Conservation (phyloP, 2,797 vertebrate genomes). For the Cossypha dichroa region DNA sequence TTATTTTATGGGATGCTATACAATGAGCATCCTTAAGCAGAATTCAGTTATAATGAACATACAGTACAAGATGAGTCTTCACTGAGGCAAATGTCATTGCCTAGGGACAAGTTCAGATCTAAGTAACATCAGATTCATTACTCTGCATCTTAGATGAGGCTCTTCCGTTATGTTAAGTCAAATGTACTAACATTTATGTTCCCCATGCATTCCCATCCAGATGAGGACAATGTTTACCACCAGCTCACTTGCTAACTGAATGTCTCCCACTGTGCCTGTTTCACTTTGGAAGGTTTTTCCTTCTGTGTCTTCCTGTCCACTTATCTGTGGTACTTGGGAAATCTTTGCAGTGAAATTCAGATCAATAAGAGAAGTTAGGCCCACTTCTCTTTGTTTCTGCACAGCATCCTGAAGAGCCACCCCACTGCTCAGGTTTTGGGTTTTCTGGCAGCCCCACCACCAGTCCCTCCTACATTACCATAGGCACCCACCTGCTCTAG, state of each 20-base stretch:
- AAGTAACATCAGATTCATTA: conserved; percentile 14
- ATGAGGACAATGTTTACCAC: not conserved
- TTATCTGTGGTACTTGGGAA: not conserved
- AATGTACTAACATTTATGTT: not conserved
- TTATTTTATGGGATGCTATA: conserved; percentile 24
- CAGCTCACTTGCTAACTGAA: not conserved
- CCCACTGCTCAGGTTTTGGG: not conserved
- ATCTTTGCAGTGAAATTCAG: not conserved
- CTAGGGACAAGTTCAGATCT: conserved; percentile 1
- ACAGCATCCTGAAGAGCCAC: not conserved
- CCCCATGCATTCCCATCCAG: not conserved
- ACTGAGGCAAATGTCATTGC: not conserved
- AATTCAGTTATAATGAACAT: conserved; percentile 14
- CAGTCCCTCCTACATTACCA: not conserved
- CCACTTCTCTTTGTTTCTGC: not conserved
- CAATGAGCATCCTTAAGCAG: not conserved
- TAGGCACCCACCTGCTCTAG: not conserved
- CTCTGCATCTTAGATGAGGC: not conserved
- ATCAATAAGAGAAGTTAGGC: not conserved
- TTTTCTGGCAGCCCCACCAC: not conserved
- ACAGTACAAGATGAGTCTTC: not conserved
- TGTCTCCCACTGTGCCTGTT: not conserved
- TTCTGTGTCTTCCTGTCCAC: not conserved
- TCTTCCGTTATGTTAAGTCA: not conserved
- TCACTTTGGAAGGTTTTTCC: not conserved